Conservation (phyloP, 2,888 invertebrate genomes). For the Phrixothrix hirtus region DNA sequence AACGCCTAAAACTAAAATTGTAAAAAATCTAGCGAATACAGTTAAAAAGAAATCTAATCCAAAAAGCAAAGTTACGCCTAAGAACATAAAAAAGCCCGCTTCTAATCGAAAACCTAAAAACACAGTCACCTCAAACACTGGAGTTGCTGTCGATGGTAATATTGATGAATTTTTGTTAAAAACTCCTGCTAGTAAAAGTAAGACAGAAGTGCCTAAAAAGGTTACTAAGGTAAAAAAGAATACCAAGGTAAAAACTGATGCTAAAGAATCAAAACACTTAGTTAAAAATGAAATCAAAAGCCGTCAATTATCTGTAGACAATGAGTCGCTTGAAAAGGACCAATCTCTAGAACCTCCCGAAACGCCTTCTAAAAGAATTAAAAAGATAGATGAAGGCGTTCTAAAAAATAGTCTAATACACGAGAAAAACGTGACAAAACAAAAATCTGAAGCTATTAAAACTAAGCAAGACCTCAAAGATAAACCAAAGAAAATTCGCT, state of each 20-base stretch:
- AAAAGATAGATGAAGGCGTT: constrained; percentile 19
- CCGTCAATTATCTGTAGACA: constrained; percentile 26
- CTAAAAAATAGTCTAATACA: background rate
- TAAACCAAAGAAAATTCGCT: constrained; percentile 25
- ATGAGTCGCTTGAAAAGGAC: constrained; percentile 21
- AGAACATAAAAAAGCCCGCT: constrained; percentile 11
- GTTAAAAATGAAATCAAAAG: constrained; percentile 16
- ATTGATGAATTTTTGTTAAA: constrained; percentile 11
- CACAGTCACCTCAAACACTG: background rate
- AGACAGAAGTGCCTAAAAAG: constrained; percentile 19
- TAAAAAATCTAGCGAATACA: constrained; percentile 13
- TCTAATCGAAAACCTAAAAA: constrained; percentile 18
- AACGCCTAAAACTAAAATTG: constrained; percentile 4
- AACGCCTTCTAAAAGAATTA: constrained; percentile 25
- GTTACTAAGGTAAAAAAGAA: constrained; percentile 14
- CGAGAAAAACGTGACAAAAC: constrained; percentile 9
- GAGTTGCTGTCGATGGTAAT: constrained; percentile 6
- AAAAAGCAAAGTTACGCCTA: constrained; percentile 1
- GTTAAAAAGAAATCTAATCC: constrained; percentile 2
- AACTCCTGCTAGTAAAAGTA: constrained; percentile 16
- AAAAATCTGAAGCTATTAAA: constrained; percentile 11
- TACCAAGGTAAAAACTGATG: constrained; percentile 15
- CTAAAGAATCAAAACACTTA: constrained; percentile 14
- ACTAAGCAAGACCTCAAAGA: constrained; percentile 19
- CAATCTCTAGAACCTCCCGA: constrained; percentile 21